phyloP scores from a whole-genome alignment of 2,113 vertebrate species.

The Cavia aperea region DNA sequence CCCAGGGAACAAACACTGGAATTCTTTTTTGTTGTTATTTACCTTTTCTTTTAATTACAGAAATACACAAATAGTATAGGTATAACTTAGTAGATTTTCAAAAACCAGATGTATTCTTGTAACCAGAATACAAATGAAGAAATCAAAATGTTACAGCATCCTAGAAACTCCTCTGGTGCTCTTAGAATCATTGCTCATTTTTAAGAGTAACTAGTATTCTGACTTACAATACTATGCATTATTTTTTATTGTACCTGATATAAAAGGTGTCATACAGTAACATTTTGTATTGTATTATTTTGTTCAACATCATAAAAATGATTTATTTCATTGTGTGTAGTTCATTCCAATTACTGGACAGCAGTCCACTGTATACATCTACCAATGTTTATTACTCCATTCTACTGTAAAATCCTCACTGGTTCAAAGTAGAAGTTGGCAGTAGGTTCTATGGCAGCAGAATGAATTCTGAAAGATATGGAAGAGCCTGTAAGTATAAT shows the following conservation, averaged over 20 bases:
- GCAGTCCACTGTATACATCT: neutral
- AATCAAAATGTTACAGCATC: neutral
- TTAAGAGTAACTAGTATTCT: neutral
- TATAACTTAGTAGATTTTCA: neutral
- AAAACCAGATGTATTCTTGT: neutral
- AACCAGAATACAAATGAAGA: neutral
- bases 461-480: neutral
- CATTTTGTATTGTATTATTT: neutral
- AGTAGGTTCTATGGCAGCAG: neutral
- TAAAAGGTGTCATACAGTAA: neutral
- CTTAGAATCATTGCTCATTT: neutral
- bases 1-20: neutral
- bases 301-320: neutral
- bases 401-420: neutral
- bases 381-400: neutral
- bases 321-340: neutral
- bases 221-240: neutral
- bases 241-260: neutral
- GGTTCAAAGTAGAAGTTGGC: neutral
- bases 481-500: neutral
- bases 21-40: neutral
- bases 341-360: neutral
- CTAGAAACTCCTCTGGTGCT: neutral
- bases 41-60: constrained; percentile 6
- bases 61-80: neutral